Evolutionary conservation across 1,140 invertebrate genomes (phyloP), one percentile per base, ranked within the genome.

Genomic region (Heliothis subflexa): DNA sequence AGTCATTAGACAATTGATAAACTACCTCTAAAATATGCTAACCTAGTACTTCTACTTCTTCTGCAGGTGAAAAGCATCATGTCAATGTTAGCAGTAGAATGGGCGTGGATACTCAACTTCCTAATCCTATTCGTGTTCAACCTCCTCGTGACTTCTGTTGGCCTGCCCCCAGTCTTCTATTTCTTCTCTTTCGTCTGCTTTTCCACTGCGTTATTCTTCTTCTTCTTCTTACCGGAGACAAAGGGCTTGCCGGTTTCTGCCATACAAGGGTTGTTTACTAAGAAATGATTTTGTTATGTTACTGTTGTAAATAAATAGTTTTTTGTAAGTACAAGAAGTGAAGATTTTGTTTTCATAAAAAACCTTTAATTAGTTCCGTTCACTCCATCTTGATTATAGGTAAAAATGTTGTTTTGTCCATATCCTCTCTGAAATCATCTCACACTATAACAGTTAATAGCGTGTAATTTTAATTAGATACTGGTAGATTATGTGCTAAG

Each of bases 201-300:
- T 12, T 0, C 93, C 1, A 94, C 95, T 0, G 86, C 94, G 4
- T 52, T 90, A 0, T 96, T 97, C 79, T 95, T 93, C 16, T 40
- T 78, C 5, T 94, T 96, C 40, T 87, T 95, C 70, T 93, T 97
- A 2, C 97, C 97, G 0, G 97, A 97, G 87, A 97, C 97, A 0
- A 97, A 96, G 83, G 96, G 96, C 1, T 95, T 95, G 78, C 94
- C 94, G 2, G 87, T 97, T n/a, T 91, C 97, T 40, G 96, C 97
- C 78, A 96, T 97, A 59, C 89, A 90, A 61, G 72, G 62, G 49
- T 62, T 83, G n/a, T 71, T 74, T 50, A 57, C 21, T 10, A 83
- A 83, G 52, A 76, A 78, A 74, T 21, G 21, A 33, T 45, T n/a
- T 16, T 12, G 9, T 18, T 11, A 21, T 18, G 9, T 13, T 45